Percentiles rank a stretch among this genome's conserved stretches.
Evolutionary conservation across 2,888 invertebrate genomes (phyloP).

Genomic region (Odontomyia ornata): DNA sequence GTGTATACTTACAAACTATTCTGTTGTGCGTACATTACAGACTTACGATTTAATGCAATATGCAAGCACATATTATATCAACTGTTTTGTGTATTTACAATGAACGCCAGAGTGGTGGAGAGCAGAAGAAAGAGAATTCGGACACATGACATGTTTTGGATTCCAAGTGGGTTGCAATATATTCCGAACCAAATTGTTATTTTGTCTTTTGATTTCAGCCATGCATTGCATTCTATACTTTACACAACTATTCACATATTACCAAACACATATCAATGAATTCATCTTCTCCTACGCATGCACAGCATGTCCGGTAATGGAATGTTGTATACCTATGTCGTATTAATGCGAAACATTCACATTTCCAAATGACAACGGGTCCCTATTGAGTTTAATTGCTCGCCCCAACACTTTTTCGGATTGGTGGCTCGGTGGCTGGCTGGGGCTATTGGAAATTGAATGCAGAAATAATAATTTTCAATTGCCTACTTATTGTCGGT

Average conservation of each 20-base stretch:
- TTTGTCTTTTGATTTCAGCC: background rate
- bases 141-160: background rate
- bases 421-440: background rate
- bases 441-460: conserved; percentile 4
- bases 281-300: background rate
- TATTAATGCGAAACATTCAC: background rate
- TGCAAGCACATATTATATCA: background rate
- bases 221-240: too few relatives aligned
- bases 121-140: background rate
- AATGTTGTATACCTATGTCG: background rate
- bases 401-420: background rate
- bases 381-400: background rate
- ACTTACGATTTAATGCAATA: background rate
- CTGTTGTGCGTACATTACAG: background rate
- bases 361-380: background rate
- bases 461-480: background rate
- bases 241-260: too few relatives aligned
- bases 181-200: background rate
- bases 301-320: background rate
- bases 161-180: background rate
- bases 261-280: background rate
- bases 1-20: background rate
- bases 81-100: background rate
- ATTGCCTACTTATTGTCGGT: conserved; percentile 2
- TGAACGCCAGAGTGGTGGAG: too few relatives aligned